Conservation (phyloP, 2,113 vertebrate genomes). For the Macquaria australasica region DNA sequence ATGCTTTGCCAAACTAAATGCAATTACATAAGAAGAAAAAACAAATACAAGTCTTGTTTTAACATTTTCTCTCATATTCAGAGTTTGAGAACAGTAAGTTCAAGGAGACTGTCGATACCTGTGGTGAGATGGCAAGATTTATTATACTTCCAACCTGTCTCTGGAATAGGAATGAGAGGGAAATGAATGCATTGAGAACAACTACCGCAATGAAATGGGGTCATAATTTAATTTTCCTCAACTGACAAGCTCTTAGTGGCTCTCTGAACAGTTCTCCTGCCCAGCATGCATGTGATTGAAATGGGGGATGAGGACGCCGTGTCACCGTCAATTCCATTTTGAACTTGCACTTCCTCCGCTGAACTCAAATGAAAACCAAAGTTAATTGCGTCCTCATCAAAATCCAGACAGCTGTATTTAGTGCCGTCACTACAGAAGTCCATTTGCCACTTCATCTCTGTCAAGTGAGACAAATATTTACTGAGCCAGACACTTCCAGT, state of each 20-base stretch:
- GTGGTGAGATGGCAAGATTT: background rate
- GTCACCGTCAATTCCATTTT: background rate
- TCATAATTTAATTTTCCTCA: slow-evolving; percentile 67
- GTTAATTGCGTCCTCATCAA: slow-evolving; percentile 62
- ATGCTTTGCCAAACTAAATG: background rate
- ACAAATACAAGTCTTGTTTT: background rate
- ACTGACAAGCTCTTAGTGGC: slow-evolving; percentile 58
- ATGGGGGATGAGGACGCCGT: background rate
- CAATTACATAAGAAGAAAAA: background rate
- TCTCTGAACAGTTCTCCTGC: slow-evolving; percentile 30
- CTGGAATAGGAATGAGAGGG: slow-evolving; percentile 15
- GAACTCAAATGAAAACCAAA: slow-evolving; percentile 30
- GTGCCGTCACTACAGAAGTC: slow-evolving; percentile 36
- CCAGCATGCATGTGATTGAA: slow-evolving; percentile 40
- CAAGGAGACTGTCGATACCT: background rate
- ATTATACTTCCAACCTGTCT: slow-evolving; percentile 7
- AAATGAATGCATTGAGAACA: slow-evolving; percentile 36
- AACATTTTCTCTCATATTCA: background rate
- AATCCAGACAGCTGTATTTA: slow-evolving; percentile 48
- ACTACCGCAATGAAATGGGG: slow-evolving; percentile 52
- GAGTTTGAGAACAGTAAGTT: background rate
- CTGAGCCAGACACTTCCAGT: slow-evolving; percentile 31
- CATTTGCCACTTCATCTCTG: slow-evolving; percentile 50
- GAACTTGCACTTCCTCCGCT: slow-evolving; percentile 17
- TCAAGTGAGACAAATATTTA: slow-evolving; percentile 59